These are phyloP conservation scores for Peromyscus nudipes DNA, from an alignment of 2,797 vertebrate species.

Conservation along the genomic window DNA sequence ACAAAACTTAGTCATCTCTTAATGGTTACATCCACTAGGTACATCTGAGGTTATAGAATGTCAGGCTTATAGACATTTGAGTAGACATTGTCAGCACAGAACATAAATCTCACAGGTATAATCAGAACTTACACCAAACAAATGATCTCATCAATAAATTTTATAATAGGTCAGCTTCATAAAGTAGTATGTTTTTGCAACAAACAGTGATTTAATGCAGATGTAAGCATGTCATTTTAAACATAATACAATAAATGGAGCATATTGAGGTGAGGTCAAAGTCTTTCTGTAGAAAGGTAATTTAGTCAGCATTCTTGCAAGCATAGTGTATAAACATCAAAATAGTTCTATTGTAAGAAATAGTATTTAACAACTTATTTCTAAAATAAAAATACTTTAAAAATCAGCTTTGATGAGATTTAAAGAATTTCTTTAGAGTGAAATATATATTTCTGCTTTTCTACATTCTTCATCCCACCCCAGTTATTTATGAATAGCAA, in stretches of 20 bases:
- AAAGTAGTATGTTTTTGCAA: slow-evolving; percentile 71
- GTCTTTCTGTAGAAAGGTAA: slow-evolving; percentile 78
- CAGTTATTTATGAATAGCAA: slow-evolving; percentile 72
- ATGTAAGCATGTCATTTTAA: slow-evolving; percentile 70
- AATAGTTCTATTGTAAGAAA: slow-evolving; percentile 84
- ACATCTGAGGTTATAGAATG: slow-evolving; percentile 71
- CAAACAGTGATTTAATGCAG: slow-evolving; percentile 63
- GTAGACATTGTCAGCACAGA: slow-evolving; percentile 71
- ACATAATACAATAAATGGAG: slow-evolving; percentile 69
- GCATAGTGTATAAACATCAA: slow-evolving; percentile 84
- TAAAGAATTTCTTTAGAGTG: slow-evolving; percentile 84
- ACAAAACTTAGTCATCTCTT: slow-evolving; percentile 71
- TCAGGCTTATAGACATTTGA: slow-evolving; percentile 66
- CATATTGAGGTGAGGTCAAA: slow-evolving; percentile 77
- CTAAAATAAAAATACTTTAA: slow-evolving; percentile 87
- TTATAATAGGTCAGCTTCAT: slow-evolving; percentile 64
- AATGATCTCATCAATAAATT: slow-evolving; percentile 73
- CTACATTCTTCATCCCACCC: slow-evolving; percentile 62
- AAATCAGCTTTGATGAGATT: slow-evolving; percentile 82
- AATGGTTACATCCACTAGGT: slow-evolving; percentile 72
- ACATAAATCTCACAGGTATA: slow-evolving; percentile 73
- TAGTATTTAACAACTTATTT: slow-evolving; percentile 79
- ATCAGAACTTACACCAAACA: slow-evolving; percentile 72
- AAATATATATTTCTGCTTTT: slow-evolving; percentile 82
- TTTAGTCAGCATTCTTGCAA: slow-evolving; percentile 82